A percentile compares a stretch with the other conserved stretches of the same genome.
Conservation (phyloP, 2,888 invertebrate species). For the Spodoptera exigua region DNA sequence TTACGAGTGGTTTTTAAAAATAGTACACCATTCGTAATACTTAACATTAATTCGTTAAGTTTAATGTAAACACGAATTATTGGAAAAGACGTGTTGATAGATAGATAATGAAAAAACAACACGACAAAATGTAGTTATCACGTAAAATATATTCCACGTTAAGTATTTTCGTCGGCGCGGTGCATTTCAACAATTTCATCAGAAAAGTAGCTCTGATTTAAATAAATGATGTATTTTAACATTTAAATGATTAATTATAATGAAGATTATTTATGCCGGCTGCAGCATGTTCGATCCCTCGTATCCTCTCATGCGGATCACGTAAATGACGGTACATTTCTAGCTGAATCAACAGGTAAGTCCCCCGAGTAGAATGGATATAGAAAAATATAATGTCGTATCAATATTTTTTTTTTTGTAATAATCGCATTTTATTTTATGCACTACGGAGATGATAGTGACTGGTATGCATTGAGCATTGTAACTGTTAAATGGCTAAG, state of each 20-base stretch:
- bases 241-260: conserved; percentile 2
- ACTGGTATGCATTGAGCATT: too few species aligned
- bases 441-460: too few species aligned
- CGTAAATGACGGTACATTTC: conserved; percentile 45
- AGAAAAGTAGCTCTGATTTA: neutral
- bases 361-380: conserved; percentile 34
- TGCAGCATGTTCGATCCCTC: conserved; percentile 21
- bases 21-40: conserved; percentile 2
- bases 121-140: too few species aligned
- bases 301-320: conserved; percentile 35
- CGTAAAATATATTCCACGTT: too few species aligned
- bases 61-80: neutral
- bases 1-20: conserved; percentile 26
- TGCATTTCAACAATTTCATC: too few species aligned
- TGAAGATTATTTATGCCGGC: conserved; percentile 12
- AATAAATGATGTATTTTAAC: neutral
- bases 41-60: neutral
- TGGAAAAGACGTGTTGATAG: neutral
- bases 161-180: too few species aligned
- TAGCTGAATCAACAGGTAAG: conserved; percentile 57
- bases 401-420: conserved; percentile 7
- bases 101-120: too few species aligned
- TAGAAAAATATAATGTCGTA: conserved; percentile 38
- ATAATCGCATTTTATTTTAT: too few species aligned
- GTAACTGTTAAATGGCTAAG: too few species aligned